These are phyloP conservation scores for Capitulum mitella DNA, from an alignment of 2,888 invertebrate genomes.

Conservation along the genomic window DNA sequence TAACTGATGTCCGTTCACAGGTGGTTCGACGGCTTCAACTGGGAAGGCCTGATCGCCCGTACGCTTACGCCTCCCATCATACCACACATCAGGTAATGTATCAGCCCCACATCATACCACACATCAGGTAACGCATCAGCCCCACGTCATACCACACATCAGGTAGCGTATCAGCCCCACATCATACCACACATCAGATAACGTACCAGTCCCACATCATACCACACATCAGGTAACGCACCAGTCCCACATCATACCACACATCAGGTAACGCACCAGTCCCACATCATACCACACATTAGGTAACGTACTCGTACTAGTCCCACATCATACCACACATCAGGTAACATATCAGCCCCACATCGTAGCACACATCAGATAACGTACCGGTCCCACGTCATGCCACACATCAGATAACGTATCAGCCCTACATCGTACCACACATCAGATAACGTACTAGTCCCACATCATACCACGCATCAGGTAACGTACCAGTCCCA, in stretches of 20 bases:
- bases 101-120: slow-evolving; percentile 39
- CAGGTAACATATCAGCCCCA: too few species aligned
- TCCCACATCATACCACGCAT: too few species aligned
- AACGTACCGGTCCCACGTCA: too few species aligned
- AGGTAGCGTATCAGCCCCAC: neutral
- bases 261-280: neutral
- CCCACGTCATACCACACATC: slow-evolving; percentile 38
- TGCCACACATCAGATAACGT: too few species aligned
- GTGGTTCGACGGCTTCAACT: slow-evolving; percentile 88
- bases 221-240: slow-evolving; percentile 37
- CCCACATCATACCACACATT: too few species aligned
- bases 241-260: too few species aligned
- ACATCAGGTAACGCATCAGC: neutral
- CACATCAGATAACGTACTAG: too few species aligned
- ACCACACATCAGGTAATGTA: slow-evolving; percentile 46
- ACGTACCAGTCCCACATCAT: neutral
- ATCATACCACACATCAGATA: slow-evolving; percentile 37
- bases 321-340: too few species aligned
- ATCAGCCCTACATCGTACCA: too few species aligned
- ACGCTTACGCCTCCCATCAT: slow-evolving; percentile 64
- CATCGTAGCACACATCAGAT: too few species aligned
- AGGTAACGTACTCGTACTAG: too few species aligned
- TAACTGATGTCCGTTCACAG: slow-evolving; percentile 46
- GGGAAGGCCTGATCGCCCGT: slow-evolving; percentile 65
- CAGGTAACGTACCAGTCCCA: too few species aligned